Base-by-base conservation (phyloP, 2,888 invertebrate genomes). In the Euproctis similis region DNA sequence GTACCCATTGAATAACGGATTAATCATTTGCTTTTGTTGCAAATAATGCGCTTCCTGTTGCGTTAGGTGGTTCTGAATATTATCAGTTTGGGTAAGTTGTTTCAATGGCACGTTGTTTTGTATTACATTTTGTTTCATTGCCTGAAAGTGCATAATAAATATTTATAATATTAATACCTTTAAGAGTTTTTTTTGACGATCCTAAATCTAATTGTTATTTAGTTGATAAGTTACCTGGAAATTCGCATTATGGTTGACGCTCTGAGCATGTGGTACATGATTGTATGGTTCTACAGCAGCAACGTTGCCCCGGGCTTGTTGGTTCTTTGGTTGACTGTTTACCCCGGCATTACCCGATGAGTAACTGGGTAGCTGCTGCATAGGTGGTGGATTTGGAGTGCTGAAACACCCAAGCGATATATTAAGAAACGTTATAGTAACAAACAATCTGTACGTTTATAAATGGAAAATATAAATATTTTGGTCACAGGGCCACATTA, bases 251-350 rank as follows among this genome's bases (percentile, higher is more conserved):
- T 84, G 80, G 39, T 54, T 73, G 54, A 82, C 67, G 43, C 86
- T 86, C 40, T 86, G 86, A 18, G 88, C 86, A 40, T 89, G 88
- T 29, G 94, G 94, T 55, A 94, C 91, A 57, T 94, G 94, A 57
- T 94, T 93, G 67, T 93, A 95, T 2, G 94, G 94, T 64, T 94
- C 94, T 18, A 95, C 92, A 24, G 94, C 94, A 9, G 94, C 94
- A 36, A 95, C 90, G 72, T 95, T 94, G 30, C 92, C 92, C 26
- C 92, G 85, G 4, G 90, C 82, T 46, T 87, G 86, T 58, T 75
- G 85, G 58, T 72, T 77, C 76, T 77, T 80, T 72, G 75, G 81
- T 75, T 80, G 84, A 55, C 59, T 73, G 46, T 57, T 73, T 31
- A 60, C 66, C 39, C 60, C 67, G 32, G 57, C 62, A 40, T 45